Conservation (phyloP, 2,113 vertebrate species). For the Brachionichthys hirsutus region DNA sequence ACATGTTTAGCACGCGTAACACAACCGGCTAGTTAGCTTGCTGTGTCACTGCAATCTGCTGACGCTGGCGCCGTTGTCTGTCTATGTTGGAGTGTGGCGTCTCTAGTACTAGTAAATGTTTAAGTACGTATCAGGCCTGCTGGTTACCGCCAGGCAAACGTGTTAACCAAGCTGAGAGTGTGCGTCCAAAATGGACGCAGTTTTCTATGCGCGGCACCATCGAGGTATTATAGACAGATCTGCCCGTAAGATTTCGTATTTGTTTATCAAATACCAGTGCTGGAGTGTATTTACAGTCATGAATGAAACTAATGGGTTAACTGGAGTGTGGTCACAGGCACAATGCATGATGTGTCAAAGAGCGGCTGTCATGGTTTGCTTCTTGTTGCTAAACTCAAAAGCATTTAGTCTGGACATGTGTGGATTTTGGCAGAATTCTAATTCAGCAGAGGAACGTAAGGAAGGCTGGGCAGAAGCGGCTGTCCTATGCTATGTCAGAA, state of each 20-base stretch:
- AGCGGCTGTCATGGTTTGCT: slow-evolving; percentile 22
- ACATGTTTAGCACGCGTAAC: background rate
- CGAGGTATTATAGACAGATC: too few relatives aligned
- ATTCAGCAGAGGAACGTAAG: slow-evolving; percentile 10
- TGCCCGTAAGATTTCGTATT: too few relatives aligned
- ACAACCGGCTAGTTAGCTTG: background rate
- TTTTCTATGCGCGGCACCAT: background rate
- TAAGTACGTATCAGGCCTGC: background rate
- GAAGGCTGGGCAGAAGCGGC: background rate
- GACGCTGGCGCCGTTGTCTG: background rate
- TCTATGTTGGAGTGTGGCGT: background rate
- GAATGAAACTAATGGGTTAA: too few relatives aligned
- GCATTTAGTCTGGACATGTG: slow-evolving; percentile 17
- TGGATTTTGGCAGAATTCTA: slow-evolving; percentile 35
- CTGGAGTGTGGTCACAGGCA: too few relatives aligned
- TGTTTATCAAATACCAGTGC: too few relatives aligned
- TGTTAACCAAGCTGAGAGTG: slow-evolving; percentile 39
- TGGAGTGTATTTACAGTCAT: too few relatives aligned
- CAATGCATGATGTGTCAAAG: slow-evolving; percentile 1
- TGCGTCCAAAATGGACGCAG: slow-evolving; percentile 58
- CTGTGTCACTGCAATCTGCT: background rate
- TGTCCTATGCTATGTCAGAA: slow-evolving; percentile 30
- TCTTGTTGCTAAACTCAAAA: slow-evolving; percentile 33
- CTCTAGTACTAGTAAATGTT: background rate
- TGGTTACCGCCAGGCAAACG: slow-evolving; percentile 30